Base-by-base conservation (phyloP, 2,888 invertebrate species). In the Megastigmus dorsalis region DNA sequence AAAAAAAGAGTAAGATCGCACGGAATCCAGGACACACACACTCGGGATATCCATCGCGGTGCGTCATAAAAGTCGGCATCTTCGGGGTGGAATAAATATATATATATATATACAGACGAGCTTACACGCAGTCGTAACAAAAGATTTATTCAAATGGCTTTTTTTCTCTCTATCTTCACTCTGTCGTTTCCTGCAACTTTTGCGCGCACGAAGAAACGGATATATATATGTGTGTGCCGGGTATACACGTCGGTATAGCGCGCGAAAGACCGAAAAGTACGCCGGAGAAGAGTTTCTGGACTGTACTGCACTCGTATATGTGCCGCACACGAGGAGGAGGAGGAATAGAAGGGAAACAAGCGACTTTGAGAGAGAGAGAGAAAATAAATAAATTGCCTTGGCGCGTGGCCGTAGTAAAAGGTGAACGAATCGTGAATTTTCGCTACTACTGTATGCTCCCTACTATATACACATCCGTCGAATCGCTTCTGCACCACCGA, bases 341-440 rank as follows among this genome's bases (percentile, higher is more conserved):
- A 20, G 23, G n/a, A 38, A 23, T 18, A 33, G 4, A 5, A 38
- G 23, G 20, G 13, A n/a, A n/a, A n/a, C n/a, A n/a, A 38, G 20
- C 13, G 13, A 23, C 15, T 3, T 1, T 10, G 38, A 38, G 23
- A 33, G 18, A 3, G 5, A 43, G 20, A 28, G 41, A 28, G 18
- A 59, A n/a, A 43, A 28, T 28, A 43, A 60, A 43, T 45, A 20
- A 33, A 48, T 54, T 41, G n/a, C 1, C 57, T 0, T 10, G 43
- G 30, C 55, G 43, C 66, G 66, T 54, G 66, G 30, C n/a, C 41
- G 38, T 41, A 36, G 52, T 38, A 23, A 60, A 50, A 68, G 57
- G 52, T 52, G 62, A 62, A 54, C 52, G 60, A 62, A 70, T 62
- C 69, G 59, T 18, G 45, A 20, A 43, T 43, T 41, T 36, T 63